phyloP scores from a whole-genome alignment of 92 coral and sea anemone genomes.

The Galaxea fascicularis region DNA sequence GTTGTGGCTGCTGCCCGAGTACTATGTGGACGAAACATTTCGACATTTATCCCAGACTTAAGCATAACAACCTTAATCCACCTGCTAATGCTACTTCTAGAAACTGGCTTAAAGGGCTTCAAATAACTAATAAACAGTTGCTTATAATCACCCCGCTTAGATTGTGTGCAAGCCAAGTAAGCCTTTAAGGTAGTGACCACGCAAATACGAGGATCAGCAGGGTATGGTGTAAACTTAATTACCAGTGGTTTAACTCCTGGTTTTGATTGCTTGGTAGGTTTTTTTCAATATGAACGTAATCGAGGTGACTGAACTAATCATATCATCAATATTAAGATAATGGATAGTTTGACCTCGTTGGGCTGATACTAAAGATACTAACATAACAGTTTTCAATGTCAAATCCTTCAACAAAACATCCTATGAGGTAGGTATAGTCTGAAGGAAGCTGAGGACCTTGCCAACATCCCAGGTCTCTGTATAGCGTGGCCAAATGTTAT shows the following conservation, averaged over 20 bases:
- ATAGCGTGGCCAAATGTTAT: conserved; percentile 55
- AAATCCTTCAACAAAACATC: conserved; percentile 40
- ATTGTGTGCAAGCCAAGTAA: conserved; percentile 17
- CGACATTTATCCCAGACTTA: conserved; percentile 33
- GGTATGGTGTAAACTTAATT: conserved; percentile 27
- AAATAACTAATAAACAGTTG: conserved; percentile 43
- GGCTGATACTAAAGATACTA: conserved; percentile 40
- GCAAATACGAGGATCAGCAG: conserved; percentile 36
- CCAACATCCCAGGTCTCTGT: conserved; percentile 58
- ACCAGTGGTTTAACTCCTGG: conserved; percentile 34
- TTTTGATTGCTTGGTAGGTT: conserved; percentile 39
- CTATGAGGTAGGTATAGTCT: conserved; percentile 33
- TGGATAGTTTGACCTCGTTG: conserved; percentile 51
- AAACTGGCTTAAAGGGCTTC: conserved; percentile 46
- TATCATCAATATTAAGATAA: conserved; percentile 30
- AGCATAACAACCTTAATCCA: conserved; percentile 47
- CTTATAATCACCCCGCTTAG: conserved; percentile 12
- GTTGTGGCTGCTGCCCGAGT: conserved; percentile 55
- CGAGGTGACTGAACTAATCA: conserved; percentile 35
- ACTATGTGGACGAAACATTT: conserved; percentile 50
- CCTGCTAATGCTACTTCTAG: conserved; percentile 39
- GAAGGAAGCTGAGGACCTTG: conserved; percentile 50
- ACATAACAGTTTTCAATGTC: conserved; percentile 34
- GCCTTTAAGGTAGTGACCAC: conserved; percentile 38
- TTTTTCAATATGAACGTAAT: conserved; percentile 28